phyloP scores from a whole-genome alignment of 2,113 vertebrate genomes.

The Melanostigma gelatinosum region DNA sequence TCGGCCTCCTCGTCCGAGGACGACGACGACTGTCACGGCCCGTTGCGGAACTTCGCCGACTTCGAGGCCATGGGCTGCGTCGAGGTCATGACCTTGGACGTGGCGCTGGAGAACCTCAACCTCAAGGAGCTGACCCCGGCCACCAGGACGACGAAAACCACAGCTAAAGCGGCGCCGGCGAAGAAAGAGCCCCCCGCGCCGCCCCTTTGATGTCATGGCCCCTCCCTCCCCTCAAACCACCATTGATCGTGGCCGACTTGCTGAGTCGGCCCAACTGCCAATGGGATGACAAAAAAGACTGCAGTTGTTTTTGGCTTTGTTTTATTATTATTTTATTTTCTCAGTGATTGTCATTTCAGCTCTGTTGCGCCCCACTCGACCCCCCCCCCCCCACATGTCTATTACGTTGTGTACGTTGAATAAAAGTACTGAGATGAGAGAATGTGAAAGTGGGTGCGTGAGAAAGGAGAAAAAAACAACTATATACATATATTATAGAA shows the following conservation, averaged over 20 bases:
- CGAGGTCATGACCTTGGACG: constrained; percentile 99
- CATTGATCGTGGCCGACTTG: constrained; percentile 74
- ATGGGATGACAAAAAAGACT: constrained; percentile 89
- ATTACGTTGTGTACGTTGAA: constrained; percentile 97
- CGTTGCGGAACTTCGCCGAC: constrained; percentile 93
- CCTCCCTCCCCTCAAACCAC: constrained; percentile 67
- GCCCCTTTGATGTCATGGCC: constrained; percentile 97
- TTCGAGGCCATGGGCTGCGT: constrained; percentile 99
- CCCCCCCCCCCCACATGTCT: constrained; percentile 72
- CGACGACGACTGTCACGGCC: constrained; percentile 87
- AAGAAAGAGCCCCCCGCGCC: constrained; percentile 96
- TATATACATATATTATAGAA: constrained; percentile 88
- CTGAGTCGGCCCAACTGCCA: constrained; percentile 95
- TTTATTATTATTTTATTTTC: constrained; percentile 56
- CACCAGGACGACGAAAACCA: constrained; percentile 65
- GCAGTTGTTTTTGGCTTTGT: constrained; percentile 86
- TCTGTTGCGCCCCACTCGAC: constrained; percentile 87
- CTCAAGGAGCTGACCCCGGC: constrained; percentile 88
- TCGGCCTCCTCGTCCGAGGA: constrained; percentile 88
- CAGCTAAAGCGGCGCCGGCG: constrained; percentile 82
- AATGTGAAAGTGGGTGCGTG: constrained; percentile 80
- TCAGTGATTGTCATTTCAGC: constrained; percentile 98
- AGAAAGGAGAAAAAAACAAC: constrained; percentile 81
- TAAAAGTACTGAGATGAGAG: constrained; percentile 92
- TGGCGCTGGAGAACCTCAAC: constrained; percentile 99